Conservation (phyloP, 2,888 invertebrate genomes). For the Sialis lutaria region DNA sequence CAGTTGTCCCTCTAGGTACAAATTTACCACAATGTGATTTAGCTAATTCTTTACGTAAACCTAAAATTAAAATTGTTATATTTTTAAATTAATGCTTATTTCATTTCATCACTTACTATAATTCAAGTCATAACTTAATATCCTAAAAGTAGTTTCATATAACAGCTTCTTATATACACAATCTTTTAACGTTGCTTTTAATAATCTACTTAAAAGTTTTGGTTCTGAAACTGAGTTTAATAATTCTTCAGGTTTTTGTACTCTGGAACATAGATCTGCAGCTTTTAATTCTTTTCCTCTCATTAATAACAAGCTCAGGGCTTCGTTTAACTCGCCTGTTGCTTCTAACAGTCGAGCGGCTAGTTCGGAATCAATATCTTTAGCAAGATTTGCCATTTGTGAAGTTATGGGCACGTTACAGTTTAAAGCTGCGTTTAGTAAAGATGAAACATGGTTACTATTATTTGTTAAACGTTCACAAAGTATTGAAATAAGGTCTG, state of each 20-base stretch:
- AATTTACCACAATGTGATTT: background rate
- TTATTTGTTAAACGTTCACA: constrained; percentile 24
- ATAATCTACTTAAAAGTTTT: constrained; percentile 40
- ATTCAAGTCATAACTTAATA: constrained; percentile 53
- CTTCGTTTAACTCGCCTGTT: constrained; percentile 52
- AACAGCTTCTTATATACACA: constrained; percentile 59
- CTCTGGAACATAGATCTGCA: constrained; percentile 29
- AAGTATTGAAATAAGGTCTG: constrained; percentile 22
- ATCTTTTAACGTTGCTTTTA: constrained; percentile 54
- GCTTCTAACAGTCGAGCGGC: constrained; percentile 59
- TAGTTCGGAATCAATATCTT: constrained; percentile 33
- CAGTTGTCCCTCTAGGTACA: background rate
- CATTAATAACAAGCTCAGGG: constrained; percentile 43
- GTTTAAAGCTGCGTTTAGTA: constrained; percentile 40
- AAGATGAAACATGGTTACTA: constrained; percentile 40
- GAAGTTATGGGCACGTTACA: constrained; percentile 25
- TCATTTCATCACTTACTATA: constrained; percentile 18
- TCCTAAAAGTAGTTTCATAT: constrained; percentile 44
- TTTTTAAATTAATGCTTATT: background rate
- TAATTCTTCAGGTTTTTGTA: constrained; percentile 35
- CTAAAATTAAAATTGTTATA: background rate
- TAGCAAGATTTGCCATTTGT: constrained; percentile 1
- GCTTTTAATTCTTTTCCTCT: constrained; percentile 20
- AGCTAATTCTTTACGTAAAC: background rate
- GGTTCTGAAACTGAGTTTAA: constrained; percentile 38